Percentiles rank a stretch among this genome's conserved stretches.
phyloP scores from a whole-genome alignment of 2,113 vertebrate genomes.

The Otolemur garnettii region DNA sequence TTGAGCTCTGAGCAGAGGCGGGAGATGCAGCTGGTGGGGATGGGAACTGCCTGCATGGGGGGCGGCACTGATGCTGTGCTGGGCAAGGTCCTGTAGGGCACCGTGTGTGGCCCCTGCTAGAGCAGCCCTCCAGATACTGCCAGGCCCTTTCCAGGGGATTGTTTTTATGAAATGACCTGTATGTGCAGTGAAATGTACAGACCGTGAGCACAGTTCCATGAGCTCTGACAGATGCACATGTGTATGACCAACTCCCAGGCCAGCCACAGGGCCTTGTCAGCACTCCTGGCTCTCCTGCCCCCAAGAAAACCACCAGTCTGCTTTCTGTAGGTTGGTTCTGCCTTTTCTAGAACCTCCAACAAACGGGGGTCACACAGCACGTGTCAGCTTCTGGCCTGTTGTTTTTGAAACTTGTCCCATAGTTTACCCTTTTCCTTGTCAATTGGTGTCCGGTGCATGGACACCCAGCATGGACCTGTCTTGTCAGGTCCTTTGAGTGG shows the following conservation, averaged over 20 bases:
- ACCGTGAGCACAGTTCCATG: accelerated
- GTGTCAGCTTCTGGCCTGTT: accelerated
- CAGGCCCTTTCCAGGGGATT: accelerated
- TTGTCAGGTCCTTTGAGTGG: background rate
- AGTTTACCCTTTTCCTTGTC: accelerated
- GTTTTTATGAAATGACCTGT: background rate
- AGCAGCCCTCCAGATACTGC: accelerated
- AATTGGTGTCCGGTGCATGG: accelerated
- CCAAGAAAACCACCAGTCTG: accelerated
- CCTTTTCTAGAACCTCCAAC: background rate
- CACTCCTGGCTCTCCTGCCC: accelerated
- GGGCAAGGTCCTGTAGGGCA: no score
- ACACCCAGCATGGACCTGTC: background rate
- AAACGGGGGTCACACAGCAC: accelerated
- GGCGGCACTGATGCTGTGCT: no score
- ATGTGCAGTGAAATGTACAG: accelerated
- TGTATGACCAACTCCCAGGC: accelerated
- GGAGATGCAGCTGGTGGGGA: accelerated
- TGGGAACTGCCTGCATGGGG: background rate
- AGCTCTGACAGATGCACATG: accelerated
- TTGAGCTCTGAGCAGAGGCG: background rate
- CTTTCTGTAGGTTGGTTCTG: background rate
- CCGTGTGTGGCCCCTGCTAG: no score
- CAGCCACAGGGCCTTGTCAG: accelerated
- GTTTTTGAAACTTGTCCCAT: accelerated